These are phyloP conservation scores for Nyctibius bracteatus DNA, from an alignment of 2,113 vertebrate species.

Conservation along the genomic window DNA sequence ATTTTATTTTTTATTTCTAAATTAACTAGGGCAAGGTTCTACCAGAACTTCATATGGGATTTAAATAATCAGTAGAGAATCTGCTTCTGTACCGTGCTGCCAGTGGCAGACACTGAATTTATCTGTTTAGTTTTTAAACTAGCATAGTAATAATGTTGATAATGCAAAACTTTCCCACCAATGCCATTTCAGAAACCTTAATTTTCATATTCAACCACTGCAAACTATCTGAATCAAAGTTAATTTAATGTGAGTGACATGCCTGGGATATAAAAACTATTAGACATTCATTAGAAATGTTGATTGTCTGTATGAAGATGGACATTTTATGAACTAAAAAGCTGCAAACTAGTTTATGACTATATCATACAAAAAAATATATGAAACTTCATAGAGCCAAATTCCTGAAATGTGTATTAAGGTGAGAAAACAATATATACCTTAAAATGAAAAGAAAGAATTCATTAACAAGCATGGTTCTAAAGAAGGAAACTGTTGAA, in stretches of 20 bases:
- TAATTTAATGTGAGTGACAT: neutral
- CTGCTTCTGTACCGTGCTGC: neutral
- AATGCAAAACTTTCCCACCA: neutral
- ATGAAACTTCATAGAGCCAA: neutral
- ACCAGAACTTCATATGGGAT: neutral
- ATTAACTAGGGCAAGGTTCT: neutral
- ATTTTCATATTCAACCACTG: neutral
- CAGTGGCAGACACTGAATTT: neutral
- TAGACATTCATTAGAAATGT: neutral
- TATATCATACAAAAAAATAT: neutral
- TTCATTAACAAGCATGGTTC: neutral
- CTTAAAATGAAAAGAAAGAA: neutral
- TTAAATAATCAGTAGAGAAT: neutral
- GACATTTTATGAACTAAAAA: neutral
- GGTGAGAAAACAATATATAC: neutral
- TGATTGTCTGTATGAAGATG: neutral
- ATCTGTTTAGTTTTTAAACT: neutral
- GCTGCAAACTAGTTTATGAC: neutral
- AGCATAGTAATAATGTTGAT: neutral
- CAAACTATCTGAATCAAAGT: neutral
- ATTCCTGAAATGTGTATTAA: neutral
- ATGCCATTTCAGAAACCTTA: neutral
- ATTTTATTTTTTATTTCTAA: neutral
- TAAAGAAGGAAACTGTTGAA: neutral
- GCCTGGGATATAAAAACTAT: neutral